These are phyloP conservation scores for Poecilia wingei DNA, from an alignment of 2,797 vertebrate genomes.

Conservation along the genomic window DNA sequence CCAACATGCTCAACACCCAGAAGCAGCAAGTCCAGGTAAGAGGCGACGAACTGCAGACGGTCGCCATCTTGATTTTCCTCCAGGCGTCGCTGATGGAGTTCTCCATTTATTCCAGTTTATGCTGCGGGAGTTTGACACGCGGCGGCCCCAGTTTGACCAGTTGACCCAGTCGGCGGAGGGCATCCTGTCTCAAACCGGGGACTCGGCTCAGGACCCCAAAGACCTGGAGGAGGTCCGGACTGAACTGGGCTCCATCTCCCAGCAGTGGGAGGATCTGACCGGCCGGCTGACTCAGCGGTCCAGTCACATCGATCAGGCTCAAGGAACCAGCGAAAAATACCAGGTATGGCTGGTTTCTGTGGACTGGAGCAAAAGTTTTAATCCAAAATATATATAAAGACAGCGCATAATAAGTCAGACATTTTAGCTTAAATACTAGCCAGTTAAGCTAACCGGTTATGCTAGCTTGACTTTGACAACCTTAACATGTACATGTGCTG, in stretches of 20 bases:
- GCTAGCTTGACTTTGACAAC: too few species aligned
- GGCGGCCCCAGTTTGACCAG: conserved; percentile 92
- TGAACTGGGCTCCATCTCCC: conserved; percentile 87
- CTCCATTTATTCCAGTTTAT: conserved; percentile 87
- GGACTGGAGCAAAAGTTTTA: not conserved
- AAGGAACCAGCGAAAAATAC: conserved; percentile 90
- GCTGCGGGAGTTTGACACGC: conserved; percentile 97
- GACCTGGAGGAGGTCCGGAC: conserved; percentile 84
- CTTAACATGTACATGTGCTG: too few species aligned
- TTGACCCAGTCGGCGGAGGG: conserved; percentile 91
- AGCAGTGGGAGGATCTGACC: conserved; percentile 90
- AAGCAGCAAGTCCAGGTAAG: conserved; percentile 97
- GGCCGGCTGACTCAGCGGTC: conserved; percentile 87
- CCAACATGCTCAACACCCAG: conserved; percentile 97
- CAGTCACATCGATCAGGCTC: conserved; percentile 90
- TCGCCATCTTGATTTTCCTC: accelerated
- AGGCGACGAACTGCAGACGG: not conserved
- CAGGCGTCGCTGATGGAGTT: too few species aligned
- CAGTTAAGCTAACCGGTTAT: too few species aligned
- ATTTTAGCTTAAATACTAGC: too few species aligned
- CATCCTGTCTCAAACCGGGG: conserved; percentile 86
- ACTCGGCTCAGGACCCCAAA: conserved; percentile 78
- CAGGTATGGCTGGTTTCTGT: conserved; percentile 67
- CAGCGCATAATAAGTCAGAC: too few species aligned
- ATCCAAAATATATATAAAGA: too few species aligned